These are phyloP conservation scores for Phrynocephalus vlangalii DNA, from an alignment of 2,797 vertebrate species.

Conservation along the genomic window DNA sequence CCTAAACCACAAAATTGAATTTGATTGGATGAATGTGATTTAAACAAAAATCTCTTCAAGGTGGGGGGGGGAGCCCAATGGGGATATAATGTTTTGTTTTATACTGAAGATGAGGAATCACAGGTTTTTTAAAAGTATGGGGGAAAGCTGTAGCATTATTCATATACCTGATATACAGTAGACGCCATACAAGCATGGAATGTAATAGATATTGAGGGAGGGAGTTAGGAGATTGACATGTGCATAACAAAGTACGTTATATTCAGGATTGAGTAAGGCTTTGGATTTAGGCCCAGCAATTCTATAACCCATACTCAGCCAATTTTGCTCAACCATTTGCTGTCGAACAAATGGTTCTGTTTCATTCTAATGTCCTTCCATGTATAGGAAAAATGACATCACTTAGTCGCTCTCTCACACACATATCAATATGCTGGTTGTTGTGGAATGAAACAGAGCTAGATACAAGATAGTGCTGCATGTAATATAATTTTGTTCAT, in stretches of 20 bases:
- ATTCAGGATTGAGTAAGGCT: background rate
- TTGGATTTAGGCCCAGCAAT: background rate
- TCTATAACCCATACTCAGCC: background rate
- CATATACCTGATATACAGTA: background rate
- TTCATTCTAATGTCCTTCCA: background rate
- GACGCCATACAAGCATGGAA: background rate
- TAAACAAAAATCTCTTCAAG: constrained; percentile 23
- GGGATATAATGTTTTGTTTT: background rate
- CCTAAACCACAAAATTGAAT: background rate
- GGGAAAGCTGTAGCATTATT: background rate
- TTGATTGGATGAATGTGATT: constrained; percentile 21
- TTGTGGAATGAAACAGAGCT: background rate
- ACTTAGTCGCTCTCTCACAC: too few relatives aligned
- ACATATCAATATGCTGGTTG: too few relatives aligned
- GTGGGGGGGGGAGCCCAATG: background rate
- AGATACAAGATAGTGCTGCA: background rate
- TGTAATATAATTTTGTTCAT: background rate
- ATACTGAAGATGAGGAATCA: rapidly evolving
- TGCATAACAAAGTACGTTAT: background rate
- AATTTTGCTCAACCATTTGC: too few relatives aligned
- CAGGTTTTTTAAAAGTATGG: background rate
- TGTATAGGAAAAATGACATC: background rate
- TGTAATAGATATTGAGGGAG: background rate
- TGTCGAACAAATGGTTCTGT: background rate
- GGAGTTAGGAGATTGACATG: background rate